Evolutionary conservation across 2,888 invertebrate species (phyloP), one percentile per base, ranked within the genome.

Genomic region (Meteorus colon): DNA sequence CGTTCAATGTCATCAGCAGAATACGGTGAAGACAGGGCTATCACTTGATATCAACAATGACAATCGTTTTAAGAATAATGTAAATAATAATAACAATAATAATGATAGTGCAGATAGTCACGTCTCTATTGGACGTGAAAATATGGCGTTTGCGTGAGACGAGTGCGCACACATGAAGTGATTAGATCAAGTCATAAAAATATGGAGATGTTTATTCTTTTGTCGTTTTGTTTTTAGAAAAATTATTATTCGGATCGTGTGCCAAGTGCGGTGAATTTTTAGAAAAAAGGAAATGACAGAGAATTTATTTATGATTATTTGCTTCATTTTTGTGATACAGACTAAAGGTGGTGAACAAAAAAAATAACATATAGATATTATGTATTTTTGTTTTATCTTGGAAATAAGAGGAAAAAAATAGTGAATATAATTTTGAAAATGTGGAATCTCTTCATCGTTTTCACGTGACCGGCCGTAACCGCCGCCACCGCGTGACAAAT

Each of bases 31-130:
- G 55, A 55, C 55, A 34, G 63, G 51, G 62, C 41, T 41, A 45
- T 60, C 60, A 63, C 14, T 65, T 73, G 73, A 73, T 62, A 62
- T 31, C 14, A 62, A 62, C 27, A 34, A 5, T 65, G 19, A 55
- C 16, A 51, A 65, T 66, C 34, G 31, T 12, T 48, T 65, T 24
- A 65, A 55, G 51, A 66, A 65, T 31, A 66, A 73, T 65, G 24
- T 16, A 3, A 55, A 14, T n/a, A 48, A 48, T n/a, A 48, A 48
- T 48, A 48, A 24, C 24, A 24, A 48, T 48, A 48, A 48, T 48
- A 1, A 27, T 24, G 1, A 63, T 27, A 29, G 34, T 34, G 41
- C 2, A 12, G 6, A 41, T 41, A 41, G 41, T 41, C 41, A 41
- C 41, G 41, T 41, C 8, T 41, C 41, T 41, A 41, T 41, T 41